Evolutionary conservation across 2,888 invertebrate species (phyloP), one percentile per base, ranked within the genome.

Genomic region (Conistra vaccinii): DNA sequence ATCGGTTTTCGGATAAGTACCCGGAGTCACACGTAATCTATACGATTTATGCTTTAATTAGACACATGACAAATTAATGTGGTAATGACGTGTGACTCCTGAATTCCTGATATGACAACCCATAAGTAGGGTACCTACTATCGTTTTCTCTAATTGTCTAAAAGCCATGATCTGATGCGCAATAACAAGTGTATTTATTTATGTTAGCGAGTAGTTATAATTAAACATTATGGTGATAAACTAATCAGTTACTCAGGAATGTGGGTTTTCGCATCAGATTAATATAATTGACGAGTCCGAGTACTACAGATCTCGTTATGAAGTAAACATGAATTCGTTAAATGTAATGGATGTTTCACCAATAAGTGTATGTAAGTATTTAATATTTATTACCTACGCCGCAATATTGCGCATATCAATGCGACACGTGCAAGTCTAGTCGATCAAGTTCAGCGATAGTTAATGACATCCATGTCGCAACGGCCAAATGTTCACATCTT

Each of bases 211-310:
- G 48, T 7, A 20, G 48, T 7, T 20, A 45, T 17, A 45, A 45
- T 3, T 69, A 53, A 42, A 77, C 51, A 58, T 32, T 26, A 23
- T 74, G 29, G 35, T 51, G 14, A 42, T 63, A 51, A 42, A 29
- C 48, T 29, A 32, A 32, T 42, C n/a, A 32, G 60, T 65, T 77
- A 65, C 17, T 71, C n/a, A 63, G 72, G 67, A 81, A 81, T 80
- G 80, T 71, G 29, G 58, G 14, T 63, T 32, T 6, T 48, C 45
- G 48, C 51, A 32, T n/a, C 26, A 75, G 55, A 42, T 63, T 63
- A 20, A 29, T 73, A n/a, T 74, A 79, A n/a, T n/a, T 57, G 26
- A 4, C 48, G n/a, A 12, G 1, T 55, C 39, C 26, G 5, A 35
- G 10, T 48, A 57, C 29, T 1, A 29, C 17, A 29, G 35, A 12